Evolutionary conservation across 2,113 vertebrate genomes (phyloP).

Genomic region (Pseudopodoces humilis): DNA sequence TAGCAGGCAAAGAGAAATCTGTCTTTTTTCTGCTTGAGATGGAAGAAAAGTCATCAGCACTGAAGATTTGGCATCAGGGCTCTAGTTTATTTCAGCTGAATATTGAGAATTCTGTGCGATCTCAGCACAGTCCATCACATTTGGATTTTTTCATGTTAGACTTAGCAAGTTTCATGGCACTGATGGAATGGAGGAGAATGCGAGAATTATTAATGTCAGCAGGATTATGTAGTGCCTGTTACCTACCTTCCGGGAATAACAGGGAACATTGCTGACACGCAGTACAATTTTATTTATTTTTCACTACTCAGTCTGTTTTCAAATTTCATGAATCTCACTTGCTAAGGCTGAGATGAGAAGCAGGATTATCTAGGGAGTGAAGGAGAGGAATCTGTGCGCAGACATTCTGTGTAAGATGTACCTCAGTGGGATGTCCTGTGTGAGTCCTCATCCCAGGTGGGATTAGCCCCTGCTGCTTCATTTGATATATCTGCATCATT

Average conservation of each 20-base stretch:
- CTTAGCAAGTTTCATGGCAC: conserved; percentile 12
- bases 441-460: background rate
- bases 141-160: conserved; percentile 25
- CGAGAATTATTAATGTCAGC: conserved; percentile 13
- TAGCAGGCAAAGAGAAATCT: conserved; percentile 46
- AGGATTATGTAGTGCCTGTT: conserved; percentile 6
- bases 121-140: conserved; percentile 17
- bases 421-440: background rate
- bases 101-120: conserved; percentile 51
- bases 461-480: background rate
- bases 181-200: conserved; percentile 6
- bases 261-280: background rate
- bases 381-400: background rate
- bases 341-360: background rate
- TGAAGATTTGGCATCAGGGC: conserved; percentile 17
- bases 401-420: background rate
- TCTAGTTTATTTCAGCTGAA: conserved; percentile 48
- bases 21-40: conserved; percentile 3
- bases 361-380: background rate
- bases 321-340: background rate
- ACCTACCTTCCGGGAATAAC: background rate
- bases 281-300: conserved; percentile 41
- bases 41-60: conserved; percentile 37
- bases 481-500: background rate
- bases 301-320: background rate